A percentile compares a stretch with the other conserved stretches of the same genome.
Conservation (phyloP, 1,140 invertebrate species). For the Contarinia nasturtii region DNA sequence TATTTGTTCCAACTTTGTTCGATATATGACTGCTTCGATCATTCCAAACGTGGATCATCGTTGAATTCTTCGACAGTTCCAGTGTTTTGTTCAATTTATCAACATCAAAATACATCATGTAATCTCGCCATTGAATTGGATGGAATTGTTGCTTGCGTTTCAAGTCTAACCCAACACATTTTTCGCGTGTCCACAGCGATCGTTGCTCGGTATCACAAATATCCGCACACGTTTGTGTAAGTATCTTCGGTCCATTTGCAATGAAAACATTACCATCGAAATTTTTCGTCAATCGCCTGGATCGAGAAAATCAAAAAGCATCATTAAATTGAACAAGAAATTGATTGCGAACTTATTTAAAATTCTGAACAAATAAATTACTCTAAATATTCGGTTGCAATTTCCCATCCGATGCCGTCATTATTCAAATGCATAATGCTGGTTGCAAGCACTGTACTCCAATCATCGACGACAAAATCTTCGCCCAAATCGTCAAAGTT, state of each 20-base stretch:
- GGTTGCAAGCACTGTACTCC: conserved; percentile 33
- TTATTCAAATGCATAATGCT: conserved; percentile 41
- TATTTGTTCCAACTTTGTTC: conserved; percentile 26
- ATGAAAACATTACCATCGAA: conserved; percentile 46
- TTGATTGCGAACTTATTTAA: too few species aligned
- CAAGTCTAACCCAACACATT: conserved; percentile 42
- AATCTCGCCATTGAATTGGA: conserved; percentile 39
- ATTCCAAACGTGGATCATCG: conserved; percentile 50
- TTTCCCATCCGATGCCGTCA: conserved; percentile 30
- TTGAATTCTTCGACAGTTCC: conserved; percentile 27
- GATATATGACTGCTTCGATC: conserved; percentile 30
- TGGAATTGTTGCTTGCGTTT: conserved; percentile 41
- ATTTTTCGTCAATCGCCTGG: conserved; percentile 33
- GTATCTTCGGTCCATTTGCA: conserved; percentile 50
- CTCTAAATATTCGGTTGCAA: conserved; percentile 33
- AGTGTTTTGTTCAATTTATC: conserved; percentile 27
- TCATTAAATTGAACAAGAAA: neutral
- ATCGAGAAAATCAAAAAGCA: neutral
- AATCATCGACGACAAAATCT: conserved; percentile 46
- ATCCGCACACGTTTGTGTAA: conserved; percentile 39
- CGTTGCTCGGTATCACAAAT: conserved; percentile 35
- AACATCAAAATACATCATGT: conserved; percentile 38
- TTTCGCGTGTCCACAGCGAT: conserved; percentile 32
- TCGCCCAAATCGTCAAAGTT: conserved; percentile 31
- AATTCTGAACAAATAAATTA: neutral